Evolutionary conservation across 2,113 vertebrate genomes (phyloP), one percentile per base, ranked within the genome.

Genomic region (Suncus etruscus): DNA sequence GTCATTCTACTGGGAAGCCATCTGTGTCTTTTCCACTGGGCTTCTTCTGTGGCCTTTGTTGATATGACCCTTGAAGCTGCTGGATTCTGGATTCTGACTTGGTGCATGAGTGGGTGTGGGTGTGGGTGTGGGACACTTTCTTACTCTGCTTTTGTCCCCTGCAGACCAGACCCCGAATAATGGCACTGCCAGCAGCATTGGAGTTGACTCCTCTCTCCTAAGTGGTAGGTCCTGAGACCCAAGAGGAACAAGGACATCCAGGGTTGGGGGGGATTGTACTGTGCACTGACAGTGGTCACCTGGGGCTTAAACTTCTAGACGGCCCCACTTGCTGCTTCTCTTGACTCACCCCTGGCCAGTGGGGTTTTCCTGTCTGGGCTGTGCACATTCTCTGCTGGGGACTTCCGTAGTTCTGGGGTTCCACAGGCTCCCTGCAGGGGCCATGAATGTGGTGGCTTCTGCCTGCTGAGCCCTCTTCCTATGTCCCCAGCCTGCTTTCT

Each of bases 201-300:
- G 86, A 91, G 86, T 58, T 0, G 85, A 75, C 14, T 66, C 94
- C 39, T 83, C 94, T 81, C 27, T 70, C 69, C 69, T 80, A 11
- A 94, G 83, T 79, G 95, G 96, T 96, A 95, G 50, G 96, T 96
- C 70, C 82, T 68, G 65, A n/a, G 80, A 39, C 63, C 58, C 20
- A 9, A 18, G 27, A 4, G 54, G 74, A 54, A 29, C 24, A 31
- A 65, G 79, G 74, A 72, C 11, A 0, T 50, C 70, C 22, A 27
- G n/a, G n/a, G n/a, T 25, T 68, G 58, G 63, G 18, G 76, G 85
- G 47, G 18, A n/a, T n/a, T n/a, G n/a, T 8, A 48, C 70, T 24
- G 22, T 48, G 76, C 83, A 72, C 66, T 66, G 83, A 75, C 14
- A 3, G 39, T 48, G 54, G 54, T 50, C 22, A 78, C 24, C n/a